Conservation (phyloP, 2,113 vertebrate species). For the Stigmatopora nigra region DNA sequence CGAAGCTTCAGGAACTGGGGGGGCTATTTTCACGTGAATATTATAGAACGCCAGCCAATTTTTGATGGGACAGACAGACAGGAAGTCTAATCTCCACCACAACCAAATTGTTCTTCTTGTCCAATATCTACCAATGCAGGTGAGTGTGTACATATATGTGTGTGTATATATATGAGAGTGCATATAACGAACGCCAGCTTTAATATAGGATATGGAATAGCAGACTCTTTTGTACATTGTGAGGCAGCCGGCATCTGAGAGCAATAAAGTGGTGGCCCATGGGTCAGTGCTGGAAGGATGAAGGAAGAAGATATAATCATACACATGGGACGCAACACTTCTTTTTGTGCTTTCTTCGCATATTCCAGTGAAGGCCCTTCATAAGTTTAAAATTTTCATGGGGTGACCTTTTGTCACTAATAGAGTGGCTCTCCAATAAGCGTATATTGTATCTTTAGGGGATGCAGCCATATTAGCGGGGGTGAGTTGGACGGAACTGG, state of each 20-base stretch:
- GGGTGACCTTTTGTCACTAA: constrained; percentile 80
- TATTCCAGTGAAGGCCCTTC: constrained; percentile 67
- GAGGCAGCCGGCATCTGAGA: constrained; percentile 75
- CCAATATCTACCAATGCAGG: constrained; percentile 18
- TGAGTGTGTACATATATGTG: constrained; percentile 8
- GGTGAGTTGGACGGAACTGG: constrained; percentile 52
- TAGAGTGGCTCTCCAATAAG: constrained; percentile 75
- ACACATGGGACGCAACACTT: constrained; percentile 75
- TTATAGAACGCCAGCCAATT: constrained; percentile 21
- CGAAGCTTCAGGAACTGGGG: neutral
- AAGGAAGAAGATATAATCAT: constrained; percentile 78
- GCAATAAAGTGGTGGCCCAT: constrained; percentile 75
- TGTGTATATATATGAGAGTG: constrained; percentile 15
- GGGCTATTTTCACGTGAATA: neutral
- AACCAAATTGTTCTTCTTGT: constrained; percentile 14
- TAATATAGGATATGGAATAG: constrained; percentile 73
- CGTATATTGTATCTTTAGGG: constrained; percentile 79
- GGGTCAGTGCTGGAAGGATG: constrained; percentile 72
- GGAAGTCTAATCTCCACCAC: constrained; percentile 24
- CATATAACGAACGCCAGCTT: constrained; percentile 58
- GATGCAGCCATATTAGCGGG: constrained; percentile 60
- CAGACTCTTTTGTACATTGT: constrained; percentile 77
- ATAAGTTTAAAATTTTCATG: constrained; percentile 78
- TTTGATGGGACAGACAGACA: constrained; percentile 43
- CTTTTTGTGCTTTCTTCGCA: constrained; percentile 74